Base-by-base conservation (phyloP, 2,888 invertebrate species). In the Ceramica pisi region DNA sequence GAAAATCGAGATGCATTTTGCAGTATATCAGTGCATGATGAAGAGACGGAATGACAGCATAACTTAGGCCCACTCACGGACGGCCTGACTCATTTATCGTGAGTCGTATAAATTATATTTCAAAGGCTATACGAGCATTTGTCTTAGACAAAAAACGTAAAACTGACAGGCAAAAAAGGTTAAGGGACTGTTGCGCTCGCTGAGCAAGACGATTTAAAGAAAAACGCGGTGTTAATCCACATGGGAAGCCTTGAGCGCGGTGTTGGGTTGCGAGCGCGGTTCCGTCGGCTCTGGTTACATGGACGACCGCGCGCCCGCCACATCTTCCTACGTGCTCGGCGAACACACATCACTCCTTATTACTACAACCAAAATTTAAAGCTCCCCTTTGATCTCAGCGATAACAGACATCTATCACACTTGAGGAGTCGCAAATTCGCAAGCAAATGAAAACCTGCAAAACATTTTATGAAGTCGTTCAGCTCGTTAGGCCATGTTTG, bases 1-100 rank as follows among this genome's bases (percentile, higher is more conserved):
- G 94, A 95, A 94, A 95, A 94, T 93, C 92, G 88, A 92, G 93
- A 93, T 93, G 91, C 91, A 93, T 93, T 93, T 91, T 89, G 90
- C 79, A 73, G 84, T 84, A 85, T 89, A 91, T 90, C 90, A 89
- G 88, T 85, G 86, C 87, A 89, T 90, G 89, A 91, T 89, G 91
- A 90, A 90, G 89, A 89, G 85, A 86, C 86, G 81, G 86, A 77
- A 88, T 89, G 89, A 89, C 90, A 89, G 87, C 88, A 89, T 91
- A 88, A 88, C 86, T 89, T 85, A 81, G 80, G 80, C 82, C 86
- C 80, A 82, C 82, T 82, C 83, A 78, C 85, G 79, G 78, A 74
- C 73, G 63, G 66, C 67, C 85, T 84, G 86, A 81, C 82, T 85
- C 84, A 86, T 82, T 84, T 81, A 84, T 69, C 66, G 73, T 71